Evolutionary conservation across 2,797 vertebrate genomes (phyloP).

Genomic region (Eutrigla gurnardus): DNA sequence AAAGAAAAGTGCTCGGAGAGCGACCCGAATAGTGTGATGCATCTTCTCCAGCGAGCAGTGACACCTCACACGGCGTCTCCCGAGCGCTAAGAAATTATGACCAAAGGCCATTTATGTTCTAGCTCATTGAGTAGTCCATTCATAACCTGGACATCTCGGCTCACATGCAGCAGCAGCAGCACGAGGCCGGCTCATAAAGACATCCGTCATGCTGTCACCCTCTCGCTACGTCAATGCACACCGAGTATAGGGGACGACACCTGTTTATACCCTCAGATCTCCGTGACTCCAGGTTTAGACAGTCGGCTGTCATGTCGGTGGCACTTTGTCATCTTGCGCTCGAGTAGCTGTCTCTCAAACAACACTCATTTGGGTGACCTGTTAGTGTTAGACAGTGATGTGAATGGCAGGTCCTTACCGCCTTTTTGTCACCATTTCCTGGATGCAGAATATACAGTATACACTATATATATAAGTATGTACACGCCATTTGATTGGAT

Average conservation of each 20-base stretch:
- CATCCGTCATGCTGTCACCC: slow-evolving; percentile 73
- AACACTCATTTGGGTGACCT: slow-evolving; percentile 21
- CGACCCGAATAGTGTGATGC: slow-evolving; percentile 52
- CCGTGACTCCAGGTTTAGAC: slow-evolving; percentile 31
- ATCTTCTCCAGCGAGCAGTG: slow-evolving; percentile 51
- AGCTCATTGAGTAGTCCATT: slow-evolving; percentile 71
- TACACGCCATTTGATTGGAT: background rate
- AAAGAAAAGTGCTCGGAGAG: slow-evolving; percentile 9
- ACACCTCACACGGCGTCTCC: slow-evolving; percentile 48
- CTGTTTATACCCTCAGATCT: slow-evolving; percentile 44
- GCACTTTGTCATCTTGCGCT: slow-evolving; percentile 45
- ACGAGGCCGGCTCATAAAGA: slow-evolving; percentile 43
- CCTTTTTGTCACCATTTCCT: background rate
- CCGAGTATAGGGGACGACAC: slow-evolving; percentile 46
- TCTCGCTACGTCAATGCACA: slow-evolving; percentile 39
- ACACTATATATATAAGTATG: background rate
- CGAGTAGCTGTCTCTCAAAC: slow-evolving; percentile 26
- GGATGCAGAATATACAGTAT: background rate
- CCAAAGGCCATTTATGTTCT: slow-evolving; percentile 67
- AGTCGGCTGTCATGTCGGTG: slow-evolving; percentile 21
- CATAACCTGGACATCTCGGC: slow-evolving; percentile 71
- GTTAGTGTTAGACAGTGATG: background rate
- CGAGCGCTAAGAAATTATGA: slow-evolving; percentile 58
- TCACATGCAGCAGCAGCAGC: slow-evolving; percentile 44
- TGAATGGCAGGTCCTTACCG: slow-evolving; percentile 5